Evolutionary conservation across 2,113 vertebrate genomes (phyloP).

Genomic region (Ploceus nigricollis): DNA sequence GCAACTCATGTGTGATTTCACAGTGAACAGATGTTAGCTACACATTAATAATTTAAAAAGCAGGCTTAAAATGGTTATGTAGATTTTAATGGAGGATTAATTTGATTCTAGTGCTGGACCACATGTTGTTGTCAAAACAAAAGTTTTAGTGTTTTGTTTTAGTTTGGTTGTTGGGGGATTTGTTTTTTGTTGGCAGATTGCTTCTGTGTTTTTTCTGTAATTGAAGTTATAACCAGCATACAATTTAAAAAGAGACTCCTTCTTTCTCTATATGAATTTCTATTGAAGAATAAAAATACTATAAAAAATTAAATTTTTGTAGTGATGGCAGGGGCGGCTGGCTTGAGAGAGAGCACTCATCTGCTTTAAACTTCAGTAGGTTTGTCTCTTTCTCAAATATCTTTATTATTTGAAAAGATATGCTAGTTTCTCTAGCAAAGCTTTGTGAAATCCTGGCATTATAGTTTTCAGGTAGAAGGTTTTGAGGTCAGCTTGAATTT

Average conservation of each 20-base stretch:
- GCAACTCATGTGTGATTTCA: neutral
- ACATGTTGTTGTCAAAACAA: neutral
- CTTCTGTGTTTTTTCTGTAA: neutral
- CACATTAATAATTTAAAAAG: slow-evolving; percentile 24
- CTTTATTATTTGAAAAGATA: neutral
- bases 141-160: neutral
- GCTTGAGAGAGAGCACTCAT: neutral
- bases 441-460: neutral
- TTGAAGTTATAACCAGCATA: neutral
- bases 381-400: neutral
- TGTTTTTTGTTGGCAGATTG: neutral
- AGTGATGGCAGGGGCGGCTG: neutral
- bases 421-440: neutral
- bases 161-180: neutral
- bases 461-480: neutral
- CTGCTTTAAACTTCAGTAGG: neutral
- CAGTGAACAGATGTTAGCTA: slow-evolving; percentile 8
- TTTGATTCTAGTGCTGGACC: neutral
- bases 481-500: neutral
- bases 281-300: neutral
- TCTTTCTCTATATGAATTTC: neutral
- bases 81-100: slow-evolving; percentile 1
- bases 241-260: neutral
- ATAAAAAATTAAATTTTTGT: neutral
- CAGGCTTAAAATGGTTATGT: slow-evolving; percentile 16